Conservation (phyloP, 2,113 vertebrate species). For the Pteropus alecto region DNA sequence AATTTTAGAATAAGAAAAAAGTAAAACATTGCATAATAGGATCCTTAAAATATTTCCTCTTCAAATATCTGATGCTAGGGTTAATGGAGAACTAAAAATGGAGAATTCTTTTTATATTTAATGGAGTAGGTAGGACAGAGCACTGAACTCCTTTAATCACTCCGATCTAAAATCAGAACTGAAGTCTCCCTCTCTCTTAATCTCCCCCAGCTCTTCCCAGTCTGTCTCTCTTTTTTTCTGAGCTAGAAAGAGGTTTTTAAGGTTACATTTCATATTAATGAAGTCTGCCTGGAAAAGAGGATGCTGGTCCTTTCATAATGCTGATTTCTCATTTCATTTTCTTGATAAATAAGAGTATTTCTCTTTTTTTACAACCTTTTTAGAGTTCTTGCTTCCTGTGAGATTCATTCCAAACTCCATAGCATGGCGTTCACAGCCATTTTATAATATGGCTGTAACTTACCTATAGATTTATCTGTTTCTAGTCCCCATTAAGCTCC, state of each 20-base stretch:
- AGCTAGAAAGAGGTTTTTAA: slow-evolving; percentile 19
- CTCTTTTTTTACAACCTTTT: background rate
- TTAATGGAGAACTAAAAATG: slow-evolving; percentile 71
- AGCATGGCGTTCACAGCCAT: background rate
- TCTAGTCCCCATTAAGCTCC: background rate
- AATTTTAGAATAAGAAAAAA: slow-evolving; percentile 50
- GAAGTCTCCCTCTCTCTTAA: background rate
- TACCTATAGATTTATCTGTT: background rate
- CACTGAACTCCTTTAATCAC: slow-evolving; percentile 40
- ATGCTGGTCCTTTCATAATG: background rate
- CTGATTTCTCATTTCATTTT: slow-evolving; percentile 49
- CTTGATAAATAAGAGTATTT: background rate
- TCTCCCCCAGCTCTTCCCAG: background rate
- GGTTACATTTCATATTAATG: background rate
- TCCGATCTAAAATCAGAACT: slow-evolving; percentile 26
- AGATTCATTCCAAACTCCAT: background rate
- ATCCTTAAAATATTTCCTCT: slow-evolving; percentile 40
- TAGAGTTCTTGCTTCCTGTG: background rate
- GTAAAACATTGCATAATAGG: slow-evolving; percentile 39
- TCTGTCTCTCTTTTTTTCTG: background rate
- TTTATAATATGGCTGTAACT: background rate
- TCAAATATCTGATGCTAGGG: background rate
- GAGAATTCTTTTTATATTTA: slow-evolving; percentile 70
- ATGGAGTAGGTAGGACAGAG: slow-evolving; percentile 50
- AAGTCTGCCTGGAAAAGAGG: background rate